Evolutionary conservation across 2,888 invertebrate genomes (phyloP), one percentile per base, ranked within the genome.

Genomic region (Drosophila paramelanica): DNA sequence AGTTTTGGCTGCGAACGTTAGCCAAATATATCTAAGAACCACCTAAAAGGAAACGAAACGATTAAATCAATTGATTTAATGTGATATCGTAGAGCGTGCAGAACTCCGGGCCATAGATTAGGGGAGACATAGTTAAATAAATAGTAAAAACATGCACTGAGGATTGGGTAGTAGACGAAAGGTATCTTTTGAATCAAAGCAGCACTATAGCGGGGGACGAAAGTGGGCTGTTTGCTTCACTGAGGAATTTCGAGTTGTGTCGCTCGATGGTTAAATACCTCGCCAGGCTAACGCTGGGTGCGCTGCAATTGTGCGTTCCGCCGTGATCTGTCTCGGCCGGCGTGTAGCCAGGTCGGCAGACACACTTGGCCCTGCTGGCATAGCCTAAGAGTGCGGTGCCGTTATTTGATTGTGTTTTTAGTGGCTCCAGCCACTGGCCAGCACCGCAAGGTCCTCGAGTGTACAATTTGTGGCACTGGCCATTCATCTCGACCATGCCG

Each of bases 401-500:
- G 42, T 79, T 71, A 23, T 20, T 55, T 8, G 72, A 51, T 50
- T 93, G 82, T 0, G 86, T 78, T 74, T 95, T 93, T 23, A 93
- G 92, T 0, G 95, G 94, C 25, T 94, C 94, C 41, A 96, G 83
- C 95, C 95, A 96, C 75, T 96, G 95, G 0, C 96, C 95, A 1
- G 94, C 93, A 0, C 94, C 93, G 80, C 97, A 97, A 0, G 97
- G 96, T 0, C 97, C 97, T 79, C 95, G 95, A 0, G 95, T 95
- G 90, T 97, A 96, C 17, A 97, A 93, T 77, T 95, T 95, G 90
- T 96, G 95, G 90, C 97, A 97, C n/a, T 94, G 94, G 11, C 94
- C 94, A 68, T 95, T 94, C 81, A 94, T 94, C 5, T 94, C 92
- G 0, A 95, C 95, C 87, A 95, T 94, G 0, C 96, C 96, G 1